A percentile compares a stretch with the other conserved stretches of the same genome.
Conservation (phyloP, 2,113 vertebrate genomes). For the Columba janthina region DNA sequence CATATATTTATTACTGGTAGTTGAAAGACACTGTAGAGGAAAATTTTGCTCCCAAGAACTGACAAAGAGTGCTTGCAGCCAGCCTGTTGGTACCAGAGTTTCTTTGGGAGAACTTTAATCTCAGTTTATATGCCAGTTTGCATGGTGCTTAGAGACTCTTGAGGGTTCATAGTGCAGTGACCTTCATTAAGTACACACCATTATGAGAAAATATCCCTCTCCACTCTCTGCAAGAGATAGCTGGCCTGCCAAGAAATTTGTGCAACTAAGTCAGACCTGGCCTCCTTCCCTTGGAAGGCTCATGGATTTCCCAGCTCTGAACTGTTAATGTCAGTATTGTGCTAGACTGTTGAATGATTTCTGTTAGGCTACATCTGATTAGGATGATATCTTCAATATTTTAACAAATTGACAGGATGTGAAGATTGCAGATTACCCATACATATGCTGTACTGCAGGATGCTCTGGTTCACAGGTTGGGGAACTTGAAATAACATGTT, state of each 20-base stretch:
- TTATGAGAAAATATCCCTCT: not conserved
- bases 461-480: not conserved
- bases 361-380: not conserved
- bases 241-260: too few species aligned
- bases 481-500: not conserved
- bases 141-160: too few species aligned
- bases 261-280: not conserved
- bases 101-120: not conserved
- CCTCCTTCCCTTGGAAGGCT: not conserved
- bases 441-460: not conserved
- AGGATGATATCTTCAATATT: not conserved
- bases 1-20: not conserved
- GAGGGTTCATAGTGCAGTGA: not conserved
- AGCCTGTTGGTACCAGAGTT: not conserved
- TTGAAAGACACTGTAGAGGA: not conserved
- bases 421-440: not conserved
- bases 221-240: not conserved
- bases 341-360: not conserved
- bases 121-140: not conserved
- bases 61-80: not conserved
- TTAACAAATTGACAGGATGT: not conserved
- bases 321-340: not conserved
- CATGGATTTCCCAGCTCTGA: not conserved
- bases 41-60: not conserved
- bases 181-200: not conserved